Base-by-base conservation (phyloP, 2,113 vertebrate species). In the Gulo gulo region DNA sequence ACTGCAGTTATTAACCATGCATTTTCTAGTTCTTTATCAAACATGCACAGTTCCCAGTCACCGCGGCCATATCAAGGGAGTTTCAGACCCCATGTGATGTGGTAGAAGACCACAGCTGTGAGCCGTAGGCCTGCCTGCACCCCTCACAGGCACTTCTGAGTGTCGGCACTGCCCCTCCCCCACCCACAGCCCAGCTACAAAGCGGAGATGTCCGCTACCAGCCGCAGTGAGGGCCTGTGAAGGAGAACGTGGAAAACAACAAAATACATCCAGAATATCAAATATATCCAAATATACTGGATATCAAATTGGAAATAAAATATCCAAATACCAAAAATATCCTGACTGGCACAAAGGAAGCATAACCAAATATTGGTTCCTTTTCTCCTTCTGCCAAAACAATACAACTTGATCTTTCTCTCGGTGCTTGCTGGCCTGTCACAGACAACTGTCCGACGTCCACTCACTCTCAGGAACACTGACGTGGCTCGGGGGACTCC, bases 361-460 rank as follows among this genome's bases (percentile, higher is more conserved):
- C 10, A 26, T 31, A 55, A 10, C 45, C 52, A 78, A 63, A 86
- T 12, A 42, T 57, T 29, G 59, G 18, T 61, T 74, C 61, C 79
- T 74, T 65, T 63, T 45, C 39, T 57, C 63, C 36, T 55, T 63
- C 63, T 57, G 26, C 63, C 89, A 47, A 94, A 83, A 81, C 39
- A 92, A 45, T 90, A 73, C 65, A 83, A 39, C 4, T 13, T 52
- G 6, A 16, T 20, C 47, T 65, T 69, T 69, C 79, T 81, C 39
- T 74, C 42, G 36, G 61, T 26, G 73, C 16, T 1, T n/a, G 29
- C 34, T 71, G 42, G 42, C 31, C 4, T 9, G 7, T 13, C 71
- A 29, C 0, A 67, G 59, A 4, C 34, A 50, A 50, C 15, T 59
- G 2, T 2, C 12, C 1, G 1, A 65, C 4, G 18, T 34, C 39